These are phyloP conservation scores for Chironex yamaguchii DNA, from an alignment of 30 jellyfish, hydroid and myxozoan genomes.

Conservation along the genomic window DNA sequence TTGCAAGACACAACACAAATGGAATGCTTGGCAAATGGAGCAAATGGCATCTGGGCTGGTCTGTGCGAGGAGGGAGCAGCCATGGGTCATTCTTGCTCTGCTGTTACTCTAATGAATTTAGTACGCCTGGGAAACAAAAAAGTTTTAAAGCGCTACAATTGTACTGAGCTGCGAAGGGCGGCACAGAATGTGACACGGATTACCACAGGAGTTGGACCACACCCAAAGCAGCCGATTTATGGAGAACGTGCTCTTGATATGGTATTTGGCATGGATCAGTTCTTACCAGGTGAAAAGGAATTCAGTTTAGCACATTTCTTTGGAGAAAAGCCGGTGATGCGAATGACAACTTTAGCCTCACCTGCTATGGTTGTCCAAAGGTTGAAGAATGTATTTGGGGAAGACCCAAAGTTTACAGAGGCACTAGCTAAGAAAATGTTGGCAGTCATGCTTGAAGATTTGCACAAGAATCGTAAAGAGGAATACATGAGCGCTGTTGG, in stretches of 20 bases:
- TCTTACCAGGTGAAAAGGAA: conserved; percentile 64
- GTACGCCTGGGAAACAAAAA: conserved; percentile 77
- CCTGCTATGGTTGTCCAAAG: conserved; percentile 56
- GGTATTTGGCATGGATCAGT: conserved; percentile 81
- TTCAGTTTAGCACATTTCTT: conserved; percentile 71
- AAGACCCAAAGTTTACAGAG: conserved; percentile 71
- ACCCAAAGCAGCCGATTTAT: conserved; percentile 55
- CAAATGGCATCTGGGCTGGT: conserved; percentile 87
- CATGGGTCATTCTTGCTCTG: conserved; percentile 80
- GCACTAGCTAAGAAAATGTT: conserved; percentile 73
- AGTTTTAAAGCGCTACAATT: conserved; percentile 63
- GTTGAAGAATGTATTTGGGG: conserved; percentile 59
- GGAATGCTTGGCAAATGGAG: conserved; percentile 76
- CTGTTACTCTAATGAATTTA: conserved; percentile 61
- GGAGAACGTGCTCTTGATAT: conserved; percentile 82
- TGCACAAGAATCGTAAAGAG: conserved; percentile 76
- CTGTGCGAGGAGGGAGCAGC: conserved; percentile 81
- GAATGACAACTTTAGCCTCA: conserved; percentile 82
- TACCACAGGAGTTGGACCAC: conserved; percentile 69
- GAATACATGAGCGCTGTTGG: conserved; percentile 86
- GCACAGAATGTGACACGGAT: conserved; percentile 62
- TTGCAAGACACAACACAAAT: conserved; percentile 54
- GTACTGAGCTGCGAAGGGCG: conserved; percentile 72
- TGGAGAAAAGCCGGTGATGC: conserved; percentile 78
- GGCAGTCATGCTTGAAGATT: conserved; percentile 77